Percentiles rank a stretch among this genome's conserved stretches.
These are phyloP conservation scores for Channa striata DNA, from an alignment of 2,797 vertebrate genomes.

Conservation along the genomic window DNA sequence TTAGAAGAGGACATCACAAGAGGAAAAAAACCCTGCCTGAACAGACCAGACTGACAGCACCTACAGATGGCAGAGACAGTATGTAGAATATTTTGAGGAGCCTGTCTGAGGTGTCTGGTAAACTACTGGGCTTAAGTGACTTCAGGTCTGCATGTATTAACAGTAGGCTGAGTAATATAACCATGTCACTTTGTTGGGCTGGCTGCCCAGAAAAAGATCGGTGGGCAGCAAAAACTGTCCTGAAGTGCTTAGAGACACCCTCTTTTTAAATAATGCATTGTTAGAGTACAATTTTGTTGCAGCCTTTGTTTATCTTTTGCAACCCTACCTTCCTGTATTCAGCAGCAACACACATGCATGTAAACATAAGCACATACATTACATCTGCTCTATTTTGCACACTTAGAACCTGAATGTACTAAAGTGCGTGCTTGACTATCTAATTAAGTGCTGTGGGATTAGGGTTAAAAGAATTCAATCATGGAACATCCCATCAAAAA, in stretches of 20 bases:
- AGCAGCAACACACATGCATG: slow-evolving; percentile 83
- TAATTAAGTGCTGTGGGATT: slow-evolving; percentile 83
- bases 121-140: slow-evolving; percentile 63
- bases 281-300: slow-evolving; percentile 69
- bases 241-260: slow-evolving; percentile 56
- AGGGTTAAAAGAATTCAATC: slow-evolving; percentile 64
- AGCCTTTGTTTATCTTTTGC: slow-evolving; percentile 66
- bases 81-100: slow-evolving; percentile 57
- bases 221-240: slow-evolving; percentile 70
- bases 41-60: slow-evolving; percentile 69
- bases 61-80: slow-evolving; percentile 64
- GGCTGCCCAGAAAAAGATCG: slow-evolving; percentile 50
- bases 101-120: slow-evolving; percentile 69
- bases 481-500: slow-evolving; percentile 63
- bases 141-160: slow-evolving; percentile 50
- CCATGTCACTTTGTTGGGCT: slow-evolving; percentile 53
- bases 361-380: slow-evolving; percentile 84
- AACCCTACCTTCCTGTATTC: slow-evolving; percentile 70
- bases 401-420: slow-evolving; percentile 83
- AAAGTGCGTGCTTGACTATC: slow-evolving; percentile 82
- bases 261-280: slow-evolving; percentile 61
- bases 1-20: slow-evolving; percentile 70
- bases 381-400: slow-evolving; percentile 79
- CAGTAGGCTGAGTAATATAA: slow-evolving; percentile 65
- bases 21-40: slow-evolving; percentile 61